Conservation (phyloP, 2,888 invertebrate genomes). For the Scaptomyza caliginosa region DNA sequence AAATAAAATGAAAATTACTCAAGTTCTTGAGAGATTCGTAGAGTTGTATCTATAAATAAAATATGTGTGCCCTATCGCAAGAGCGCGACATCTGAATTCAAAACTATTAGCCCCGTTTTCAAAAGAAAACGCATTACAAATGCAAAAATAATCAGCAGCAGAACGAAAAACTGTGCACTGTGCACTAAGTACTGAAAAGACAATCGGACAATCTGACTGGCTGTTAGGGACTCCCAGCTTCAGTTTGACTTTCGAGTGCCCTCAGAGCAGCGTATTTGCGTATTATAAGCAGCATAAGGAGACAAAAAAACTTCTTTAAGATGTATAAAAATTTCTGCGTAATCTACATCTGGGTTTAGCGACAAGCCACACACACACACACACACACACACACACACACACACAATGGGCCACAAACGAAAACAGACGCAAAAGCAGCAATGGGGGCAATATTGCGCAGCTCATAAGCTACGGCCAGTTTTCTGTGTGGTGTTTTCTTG, state of each 20-base stretch:
- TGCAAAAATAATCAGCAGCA: conserved; percentile 74
- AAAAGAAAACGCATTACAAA: conserved; percentile 72
- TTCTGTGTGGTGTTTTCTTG: no score
- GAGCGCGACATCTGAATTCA: conserved; percentile 10
- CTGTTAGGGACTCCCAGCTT: conserved; percentile 27
- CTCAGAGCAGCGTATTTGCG: conserved; percentile 58
- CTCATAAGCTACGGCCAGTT: conserved; percentile 11
- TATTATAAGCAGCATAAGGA: conserved; percentile 41
- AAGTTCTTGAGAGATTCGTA: conserved; percentile 17
- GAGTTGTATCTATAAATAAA: conserved; percentile 65
- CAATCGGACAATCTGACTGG: conserved; percentile 51
- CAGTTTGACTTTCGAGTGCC: conserved; percentile 60
- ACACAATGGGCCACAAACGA: conserved; percentile 30
- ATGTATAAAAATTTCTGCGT: conserved; percentile 67
- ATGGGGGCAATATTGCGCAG: conserved; percentile 14
- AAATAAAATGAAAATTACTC: conserved; percentile 21
- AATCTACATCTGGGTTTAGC: conserved; percentile 72
- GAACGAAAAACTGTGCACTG: conserved; percentile 2
- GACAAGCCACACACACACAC: conserved; percentile 28
- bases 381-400: not conserved
- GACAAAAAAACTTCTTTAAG: conserved; percentile 26
- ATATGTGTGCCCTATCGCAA: conserved; percentile 42
- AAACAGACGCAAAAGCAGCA: not conserved
- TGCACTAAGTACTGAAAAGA: conserved; percentile 28
- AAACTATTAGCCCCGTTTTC: conserved; percentile 45